Evolutionary conservation across 1,140 invertebrate species (phyloP).

Genomic region (Procambarus clarkii): DNA sequence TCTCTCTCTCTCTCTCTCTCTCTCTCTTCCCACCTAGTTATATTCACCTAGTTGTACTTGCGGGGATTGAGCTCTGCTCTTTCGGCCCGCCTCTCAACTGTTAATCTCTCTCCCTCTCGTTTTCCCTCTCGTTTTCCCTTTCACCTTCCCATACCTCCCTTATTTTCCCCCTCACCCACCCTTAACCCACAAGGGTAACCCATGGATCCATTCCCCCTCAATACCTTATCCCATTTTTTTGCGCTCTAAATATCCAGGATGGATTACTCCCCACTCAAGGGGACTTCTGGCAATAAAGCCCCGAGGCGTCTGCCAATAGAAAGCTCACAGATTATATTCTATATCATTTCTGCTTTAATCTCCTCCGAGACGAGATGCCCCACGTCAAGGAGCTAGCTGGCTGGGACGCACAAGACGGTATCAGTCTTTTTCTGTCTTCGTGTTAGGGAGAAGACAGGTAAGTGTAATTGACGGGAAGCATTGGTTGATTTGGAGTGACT

Average conservation of each 20-base stretch:
- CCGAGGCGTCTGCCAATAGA: neutral
- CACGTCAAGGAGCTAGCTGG: too few species aligned
- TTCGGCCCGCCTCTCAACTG: too few species aligned
- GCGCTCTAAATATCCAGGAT: neutral
- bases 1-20: neutral
- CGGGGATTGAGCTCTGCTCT: too few species aligned
- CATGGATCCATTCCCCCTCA: neutral
- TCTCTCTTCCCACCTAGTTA: neutral
- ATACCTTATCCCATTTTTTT: neutral
- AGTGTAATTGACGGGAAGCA: too few species aligned
- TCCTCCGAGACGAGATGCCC: too few species aligned
- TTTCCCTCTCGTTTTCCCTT: neutral
- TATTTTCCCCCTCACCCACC: neutral
- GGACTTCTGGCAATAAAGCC: neutral
- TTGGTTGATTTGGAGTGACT: too few species aligned
- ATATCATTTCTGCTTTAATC: too few species aligned
- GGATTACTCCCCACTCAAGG: neutral
- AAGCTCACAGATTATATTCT: too few species aligned
- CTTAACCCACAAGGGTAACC: neutral
- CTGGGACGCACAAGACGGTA: too few species aligned
- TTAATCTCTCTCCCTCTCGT: neutral
- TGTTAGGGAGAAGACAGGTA: too few species aligned
- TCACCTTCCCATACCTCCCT: neutral
- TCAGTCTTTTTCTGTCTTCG: too few species aligned
- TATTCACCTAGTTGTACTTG: too few species aligned